These are phyloP conservation scores for Ibycter americanus DNA, from an alignment of 2,797 vertebrate genomes.

Conservation along the genomic window DNA sequence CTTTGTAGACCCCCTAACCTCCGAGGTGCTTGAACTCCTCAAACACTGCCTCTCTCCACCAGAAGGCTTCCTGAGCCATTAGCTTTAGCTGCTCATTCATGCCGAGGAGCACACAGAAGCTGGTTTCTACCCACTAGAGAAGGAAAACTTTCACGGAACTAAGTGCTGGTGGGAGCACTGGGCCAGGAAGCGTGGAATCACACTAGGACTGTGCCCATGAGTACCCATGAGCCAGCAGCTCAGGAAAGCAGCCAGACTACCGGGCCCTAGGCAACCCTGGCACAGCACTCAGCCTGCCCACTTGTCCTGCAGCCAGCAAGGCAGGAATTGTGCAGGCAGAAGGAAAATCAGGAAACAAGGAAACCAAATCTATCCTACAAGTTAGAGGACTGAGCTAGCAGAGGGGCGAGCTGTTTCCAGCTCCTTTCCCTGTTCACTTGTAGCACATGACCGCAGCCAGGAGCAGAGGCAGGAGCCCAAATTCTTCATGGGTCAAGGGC, in stretches of 20 bases:
- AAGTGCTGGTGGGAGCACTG: neutral
- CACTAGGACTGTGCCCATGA: neutral
- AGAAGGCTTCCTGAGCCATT: neutral
- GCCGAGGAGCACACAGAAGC: neutral
- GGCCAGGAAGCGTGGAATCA: neutral
- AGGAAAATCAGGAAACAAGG: neutral
- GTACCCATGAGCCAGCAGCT: rapidly evolving
- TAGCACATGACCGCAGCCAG: rapidly evolving
- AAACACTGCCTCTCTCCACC: neutral
- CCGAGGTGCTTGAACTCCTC: neutral
- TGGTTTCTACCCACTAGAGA: neutral
- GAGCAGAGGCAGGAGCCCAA: rapidly evolving
- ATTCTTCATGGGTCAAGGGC: rapidly evolving
- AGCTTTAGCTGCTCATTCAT: neutral
- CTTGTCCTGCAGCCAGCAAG: neutral
- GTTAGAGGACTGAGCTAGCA: neutral
- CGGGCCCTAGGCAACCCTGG: neutral
- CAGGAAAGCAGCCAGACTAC: neutral
- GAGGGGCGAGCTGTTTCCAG: neutral
- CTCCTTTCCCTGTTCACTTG: neutral
- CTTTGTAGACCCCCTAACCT: neutral
- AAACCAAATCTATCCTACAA: neutral
- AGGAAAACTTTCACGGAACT: neutral
- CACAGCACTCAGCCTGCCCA: rapidly evolving
- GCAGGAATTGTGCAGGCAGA: neutral